Evolutionary conservation across 2,113 vertebrate species (phyloP).

Genomic region (Terrapene triunguis): DNA sequence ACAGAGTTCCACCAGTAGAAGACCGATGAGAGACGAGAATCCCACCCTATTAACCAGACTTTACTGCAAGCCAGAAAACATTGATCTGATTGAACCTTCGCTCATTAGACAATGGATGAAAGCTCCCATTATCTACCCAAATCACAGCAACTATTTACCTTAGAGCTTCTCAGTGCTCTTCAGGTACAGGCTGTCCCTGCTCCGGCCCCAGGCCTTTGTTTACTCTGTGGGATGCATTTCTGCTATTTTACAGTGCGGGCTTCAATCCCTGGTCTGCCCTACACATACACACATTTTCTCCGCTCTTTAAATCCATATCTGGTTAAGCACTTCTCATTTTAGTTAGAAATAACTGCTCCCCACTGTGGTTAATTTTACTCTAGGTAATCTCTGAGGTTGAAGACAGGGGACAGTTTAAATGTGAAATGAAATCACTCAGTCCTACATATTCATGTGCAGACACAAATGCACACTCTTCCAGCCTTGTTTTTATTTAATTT

Average conservation of each 20-base stretch:
- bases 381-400: neutral
- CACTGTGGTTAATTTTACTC: neutral
- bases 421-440: neutral
- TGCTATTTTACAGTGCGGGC: neutral
- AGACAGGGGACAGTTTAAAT: neutral
- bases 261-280: neutral
- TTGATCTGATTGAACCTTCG: neutral
- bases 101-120: neutral
- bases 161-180: neutral
- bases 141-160: neutral
- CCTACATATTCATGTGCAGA: fast-evolving
- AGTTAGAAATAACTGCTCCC: neutral
- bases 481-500: neutral
- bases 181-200: neutral
- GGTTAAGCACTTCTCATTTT: neutral
- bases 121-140: neutral
- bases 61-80: neutral
- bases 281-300: no score
- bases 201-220: neutral
- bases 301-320: neutral
- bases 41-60: neutral
- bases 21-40: no score
- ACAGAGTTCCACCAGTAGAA: neutral
- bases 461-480: neutral
- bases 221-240: neutral